Evolutionary conservation across 2,888 invertebrate species (phyloP).

Genomic region (Harpalus rufipes): DNA sequence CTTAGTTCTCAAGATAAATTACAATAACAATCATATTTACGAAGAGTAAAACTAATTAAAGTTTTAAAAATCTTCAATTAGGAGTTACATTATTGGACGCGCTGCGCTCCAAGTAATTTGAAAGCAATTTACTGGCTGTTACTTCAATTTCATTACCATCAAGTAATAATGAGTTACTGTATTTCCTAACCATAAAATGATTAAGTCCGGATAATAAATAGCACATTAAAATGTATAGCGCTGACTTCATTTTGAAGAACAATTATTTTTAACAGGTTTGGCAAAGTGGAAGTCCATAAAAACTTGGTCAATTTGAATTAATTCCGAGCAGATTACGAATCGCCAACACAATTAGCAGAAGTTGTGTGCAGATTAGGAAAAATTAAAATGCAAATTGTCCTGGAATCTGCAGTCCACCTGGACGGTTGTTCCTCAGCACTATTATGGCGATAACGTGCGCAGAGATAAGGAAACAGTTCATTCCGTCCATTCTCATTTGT

Average conservation of each 20-base stretch:
- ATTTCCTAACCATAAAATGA: conserved; percentile 18
- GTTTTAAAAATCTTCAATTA: not conserved
- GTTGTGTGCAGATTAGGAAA: conserved; percentile 64
- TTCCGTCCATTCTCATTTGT: not conserved
- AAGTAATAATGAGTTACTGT: conserved; percentile 1
- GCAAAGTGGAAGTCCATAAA: conserved; percentile 56
- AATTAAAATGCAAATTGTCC: conserved; percentile 64
- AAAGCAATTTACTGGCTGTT: conserved; percentile 30
- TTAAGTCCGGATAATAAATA: conserved; percentile 4
- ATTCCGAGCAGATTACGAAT: conserved; percentile 61
- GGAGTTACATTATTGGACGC: not conserved
- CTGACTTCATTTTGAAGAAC: conserved; percentile 24
- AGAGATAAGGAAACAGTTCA: not conserved
- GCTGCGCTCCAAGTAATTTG: not conserved
- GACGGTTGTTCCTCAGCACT: not conserved
- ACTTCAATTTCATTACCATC: conserved; percentile 14
- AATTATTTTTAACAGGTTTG: conserved; percentile 39
- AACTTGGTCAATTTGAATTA: conserved; percentile 64
- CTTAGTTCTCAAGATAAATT: not conserved
- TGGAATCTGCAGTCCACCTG: conserved; percentile 13
- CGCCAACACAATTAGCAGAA: conserved; percentile 65
- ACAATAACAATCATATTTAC: not conserved
- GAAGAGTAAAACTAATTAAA: not conserved
- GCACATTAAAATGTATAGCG: conserved; percentile 40
- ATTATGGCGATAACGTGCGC: not conserved